Base-by-base conservation (phyloP, 2,888 invertebrate species). In the Euproctis similis region DNA sequence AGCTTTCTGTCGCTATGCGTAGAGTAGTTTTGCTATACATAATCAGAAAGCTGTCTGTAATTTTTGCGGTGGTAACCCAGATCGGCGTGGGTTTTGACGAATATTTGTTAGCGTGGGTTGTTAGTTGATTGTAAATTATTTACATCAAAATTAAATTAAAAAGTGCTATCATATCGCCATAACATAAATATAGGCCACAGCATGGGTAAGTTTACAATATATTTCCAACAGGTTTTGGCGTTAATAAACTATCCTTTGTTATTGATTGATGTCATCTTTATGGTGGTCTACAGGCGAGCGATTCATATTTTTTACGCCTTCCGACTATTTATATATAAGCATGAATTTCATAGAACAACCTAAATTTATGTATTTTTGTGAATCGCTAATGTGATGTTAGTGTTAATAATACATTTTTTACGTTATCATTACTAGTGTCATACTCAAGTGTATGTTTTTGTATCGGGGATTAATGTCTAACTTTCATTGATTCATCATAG, bases 31-130 rank as follows among this genome's bases (percentile, higher is more conserved):
- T n/a, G n/a, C n/a, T n/a, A n/a, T n/a, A n/a, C n/a, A n/a, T n/a
- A n/a, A n/a, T n/a, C n/a, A n/a, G n/a, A n/a, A n/a, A n/a, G n/a
- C n/a, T n/a, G n/a, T n/a, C n/a, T n/a, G n/a, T n/a, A 6, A 14
- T 14, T 4, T 14, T 14, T 14, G 14, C 14, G 26, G 41, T 61
- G 68, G 75, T 73, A 82, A 72, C 71, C 65, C 66, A 60, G 50
- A 56, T 72, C 71, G 75, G 82, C 82, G 81, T 81, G 80, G 82
- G 82, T 80, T 69, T 62, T 53, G 50, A 58, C 65, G 59, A 44
- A 49, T 59, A 60, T 61, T 67, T 72, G 71, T 68, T 78, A 58
- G 81, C 81, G 81, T 80, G 80, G 78, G 76, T 75, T 62, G 59
- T 57, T 55, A 52, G 57, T 55, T 62, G 59, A 57, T 55, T 53